Conservation (phyloP, 2,797 vertebrate species). For the Cyprinella venusta region DNA sequence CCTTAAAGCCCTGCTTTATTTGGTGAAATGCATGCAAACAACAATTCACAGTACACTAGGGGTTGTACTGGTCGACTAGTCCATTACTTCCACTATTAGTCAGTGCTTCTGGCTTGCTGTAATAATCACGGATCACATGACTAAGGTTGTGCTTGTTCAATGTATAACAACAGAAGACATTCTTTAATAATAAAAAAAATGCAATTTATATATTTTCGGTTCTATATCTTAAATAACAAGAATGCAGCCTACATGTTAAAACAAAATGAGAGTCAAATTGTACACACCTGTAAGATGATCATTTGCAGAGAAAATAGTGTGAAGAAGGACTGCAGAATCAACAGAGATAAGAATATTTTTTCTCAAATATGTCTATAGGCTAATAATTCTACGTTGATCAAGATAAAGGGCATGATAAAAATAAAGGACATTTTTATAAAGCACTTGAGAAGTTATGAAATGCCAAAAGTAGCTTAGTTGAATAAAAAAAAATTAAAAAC, state of each 20-base stretch:
- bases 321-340: background rate
- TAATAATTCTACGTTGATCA: background rate
- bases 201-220: background rate
- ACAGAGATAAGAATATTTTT: background rate
- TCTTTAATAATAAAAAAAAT: background rate
- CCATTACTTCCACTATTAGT: background rate
- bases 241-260: background rate
- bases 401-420: background rate
- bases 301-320: background rate
- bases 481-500: too few relatives aligned
- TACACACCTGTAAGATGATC: background rate
- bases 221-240: background rate
- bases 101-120: background rate
- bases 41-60: background rate
- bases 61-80: background rate
- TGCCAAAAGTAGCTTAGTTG: background rate
- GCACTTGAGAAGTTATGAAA: background rate
- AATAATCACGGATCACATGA: background rate
- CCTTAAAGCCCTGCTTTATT: constrained; percentile 15
- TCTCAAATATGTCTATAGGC: background rate
- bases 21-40: constrained; percentile 10
- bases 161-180: background rate
- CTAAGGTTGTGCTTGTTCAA: background rate
- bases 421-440: background rate
- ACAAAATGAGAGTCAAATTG: background rate